Evolutionary conservation across 2,113 vertebrate species (phyloP), one percentile per base, ranked within the genome.

Genomic region (Gasterosteus aculeatus): DNA sequence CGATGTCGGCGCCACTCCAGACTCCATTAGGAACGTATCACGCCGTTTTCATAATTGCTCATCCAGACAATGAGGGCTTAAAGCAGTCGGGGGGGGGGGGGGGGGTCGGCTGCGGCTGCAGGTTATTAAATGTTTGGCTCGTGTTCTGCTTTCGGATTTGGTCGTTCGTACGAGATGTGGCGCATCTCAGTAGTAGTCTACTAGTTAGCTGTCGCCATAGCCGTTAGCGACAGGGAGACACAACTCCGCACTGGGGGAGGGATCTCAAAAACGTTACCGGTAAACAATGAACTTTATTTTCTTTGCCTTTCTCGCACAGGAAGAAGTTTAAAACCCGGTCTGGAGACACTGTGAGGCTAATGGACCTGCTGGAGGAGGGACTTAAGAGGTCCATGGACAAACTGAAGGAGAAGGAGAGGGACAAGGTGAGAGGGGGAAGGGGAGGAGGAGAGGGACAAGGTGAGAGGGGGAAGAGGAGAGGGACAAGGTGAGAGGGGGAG

Each of bases 301-400:
- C 46, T 3, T 26, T 15, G 59, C 8, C 82, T 72, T 84, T 56
- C 1, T 39, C 77, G 4, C 82, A 12, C 88, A 99, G 98, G 92
- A 99, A 99, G 91, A 99, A 99, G 93, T 99, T 99, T 89, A 99
- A 98, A 93, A 99, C 98, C 3, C 95, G 98, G 15, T 98, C 97
- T 0, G 98, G 98, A 26, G 98, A 99, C 82, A 96, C 96, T 0
- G 97, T 99, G 67, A 92, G 98, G 57, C 94, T 99, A 39, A 94
- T 95, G 66, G 98, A 99, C 79, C 94, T 99, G 61, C 91, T 99
- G 86, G 95, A 97, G 3, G 98, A 99, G 78, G 98, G 98, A 1
- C 92, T 99, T 62, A 98, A 95, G 86, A 95, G 98, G 74, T 96
- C 95, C 11, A 98, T 99, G 97, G 98, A 98, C 93, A 99, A 99